Evolutionary conservation across 2,888 invertebrate species (phyloP).

Genomic region (Acheta domesticus): DNA sequence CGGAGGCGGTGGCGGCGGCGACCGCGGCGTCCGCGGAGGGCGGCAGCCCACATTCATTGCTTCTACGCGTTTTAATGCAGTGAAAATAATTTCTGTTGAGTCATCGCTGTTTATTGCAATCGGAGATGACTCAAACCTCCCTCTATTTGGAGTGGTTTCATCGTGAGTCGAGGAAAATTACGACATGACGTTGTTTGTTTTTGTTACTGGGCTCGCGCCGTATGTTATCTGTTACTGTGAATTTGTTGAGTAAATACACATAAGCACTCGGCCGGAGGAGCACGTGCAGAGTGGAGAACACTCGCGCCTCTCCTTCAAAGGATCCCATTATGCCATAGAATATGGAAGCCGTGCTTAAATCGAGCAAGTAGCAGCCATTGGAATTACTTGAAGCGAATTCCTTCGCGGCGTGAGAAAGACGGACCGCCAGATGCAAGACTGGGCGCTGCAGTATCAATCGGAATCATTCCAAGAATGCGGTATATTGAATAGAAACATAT

Average conservation of each 20-base stretch:
- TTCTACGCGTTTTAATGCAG: slow-evolving; percentile 1
- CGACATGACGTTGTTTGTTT: slow-evolving; percentile 5
- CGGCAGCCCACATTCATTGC: not conserved
- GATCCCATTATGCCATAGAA: not conserved
- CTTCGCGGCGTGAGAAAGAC: too few species aligned
- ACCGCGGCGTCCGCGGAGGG: too few species aligned
- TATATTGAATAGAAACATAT: too few species aligned
- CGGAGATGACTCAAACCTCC: not conserved
- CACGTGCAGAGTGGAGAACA: slow-evolving; percentile 4
- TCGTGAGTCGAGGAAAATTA: not conserved
- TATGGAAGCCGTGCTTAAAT: not conserved
- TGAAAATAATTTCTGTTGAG: slow-evolving; percentile 18
- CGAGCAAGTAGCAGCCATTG: not conserved
- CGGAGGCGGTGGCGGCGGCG: too few species aligned
- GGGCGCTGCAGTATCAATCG: too few species aligned
- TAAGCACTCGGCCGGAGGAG: not conserved
- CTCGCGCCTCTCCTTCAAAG: not conserved
- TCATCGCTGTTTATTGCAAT: slow-evolving; percentile 9
- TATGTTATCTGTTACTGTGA: slow-evolving; percentile 3
- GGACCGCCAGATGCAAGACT: too few species aligned
- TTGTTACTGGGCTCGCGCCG: slow-evolving; percentile 1
- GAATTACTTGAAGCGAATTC: too few species aligned
- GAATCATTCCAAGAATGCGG: too few species aligned
- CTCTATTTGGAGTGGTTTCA: slow-evolving; percentile 2
- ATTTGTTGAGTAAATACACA: slow-evolving; percentile 18